Evolutionary conservation across 2,888 invertebrate genomes (phyloP), one percentile per base, ranked within the genome.

Genomic region (Aethes cnicana): DNA sequence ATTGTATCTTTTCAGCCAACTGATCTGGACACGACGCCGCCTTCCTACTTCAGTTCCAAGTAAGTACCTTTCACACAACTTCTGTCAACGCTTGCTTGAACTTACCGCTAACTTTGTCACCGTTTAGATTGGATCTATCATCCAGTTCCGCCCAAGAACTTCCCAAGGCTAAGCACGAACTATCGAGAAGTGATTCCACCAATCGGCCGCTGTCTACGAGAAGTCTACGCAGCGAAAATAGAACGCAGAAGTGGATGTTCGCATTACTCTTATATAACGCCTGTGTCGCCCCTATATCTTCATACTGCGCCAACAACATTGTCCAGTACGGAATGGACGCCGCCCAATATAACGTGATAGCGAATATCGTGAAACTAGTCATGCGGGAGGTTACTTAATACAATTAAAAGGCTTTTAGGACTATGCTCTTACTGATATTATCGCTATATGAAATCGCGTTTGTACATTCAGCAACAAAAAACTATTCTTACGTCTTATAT

Each of bases 321-420:
- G 56, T 88, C 4, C 80, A 87, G 46, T 88, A 82, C 42, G 88
- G 89, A 16, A 69, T 88, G 62, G 89, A 89, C 50, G 83, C 75
- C 5, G 88, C 88, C 11, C 82, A 80, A 59, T 86, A 87, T 58
- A 86, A 86, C 54, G 69, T 87, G 33, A 57, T 81, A 11, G 68
- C 79, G 9, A 58, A 74, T 43, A 49, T 88, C 56, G 54, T 84
- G 62, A 80, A 82, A 56, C 81, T 67, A 58, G 57, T 87, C 43
- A 73, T 82, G 69, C 72, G 72, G 72, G 74, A 89, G 88, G 88
- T 82, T 75, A 74, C 52, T 39, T 46, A 16, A n/a, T 18, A 7
- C 25, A 26, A 47, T 28, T 35, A 14, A 17, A 32, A 20, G 12
- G 18, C 16, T 44, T 66, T 79, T 79, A 75, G 69, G 69, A 83